A percentile compares a stretch with the other conserved stretches of the same genome.
Conservation (phyloP, 1,140 invertebrate genomes). For the Daktulosphaira vitifoliae region DNA sequence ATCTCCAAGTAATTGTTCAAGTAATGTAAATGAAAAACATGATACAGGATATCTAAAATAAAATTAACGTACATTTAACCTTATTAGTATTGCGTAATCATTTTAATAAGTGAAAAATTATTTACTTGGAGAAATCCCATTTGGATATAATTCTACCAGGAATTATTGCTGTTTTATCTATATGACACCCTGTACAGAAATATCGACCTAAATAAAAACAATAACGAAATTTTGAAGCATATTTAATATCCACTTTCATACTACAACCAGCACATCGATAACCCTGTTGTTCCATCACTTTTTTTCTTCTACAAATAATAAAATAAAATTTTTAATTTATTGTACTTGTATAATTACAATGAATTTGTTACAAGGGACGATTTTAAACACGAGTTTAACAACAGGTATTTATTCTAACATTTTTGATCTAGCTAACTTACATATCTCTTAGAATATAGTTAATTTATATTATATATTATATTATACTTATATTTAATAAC, state of each 20-base stretch:
- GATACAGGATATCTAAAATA: constrained; percentile 62
- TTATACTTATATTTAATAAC: too few relatives aligned
- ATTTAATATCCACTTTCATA: constrained; percentile 62
- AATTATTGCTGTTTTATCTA: constrained; percentile 62
- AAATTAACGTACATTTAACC: background rate
- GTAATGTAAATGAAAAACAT: constrained; percentile 66
- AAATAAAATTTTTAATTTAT: constrained; percentile 36
- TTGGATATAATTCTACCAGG: constrained; percentile 66
- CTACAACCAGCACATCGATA: constrained; percentile 80
- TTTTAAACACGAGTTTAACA: too few relatives aligned
- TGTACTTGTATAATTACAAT: too few relatives aligned
- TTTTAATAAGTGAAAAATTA: background rate
- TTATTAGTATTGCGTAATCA: too few relatives aligned
- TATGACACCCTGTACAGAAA: constrained; percentile 83
- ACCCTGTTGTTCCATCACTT: constrained; percentile 64
- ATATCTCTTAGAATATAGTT: too few relatives aligned
- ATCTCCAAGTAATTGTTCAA: constrained; percentile 68
- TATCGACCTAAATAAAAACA: constrained; percentile 81
- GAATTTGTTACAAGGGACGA: too few relatives aligned
- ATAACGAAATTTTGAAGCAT: constrained; percentile 63
- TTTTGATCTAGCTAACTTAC: too few relatives aligned
- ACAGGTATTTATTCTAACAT: too few relatives aligned
- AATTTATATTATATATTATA: too few relatives aligned
- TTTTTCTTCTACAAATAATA: constrained; percentile 50
- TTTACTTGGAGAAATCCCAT: constrained; percentile 65